These are phyloP conservation scores for Epistrophella euchroma DNA, from an alignment of 2,888 invertebrate genomes.

Conservation along the genomic window DNA sequence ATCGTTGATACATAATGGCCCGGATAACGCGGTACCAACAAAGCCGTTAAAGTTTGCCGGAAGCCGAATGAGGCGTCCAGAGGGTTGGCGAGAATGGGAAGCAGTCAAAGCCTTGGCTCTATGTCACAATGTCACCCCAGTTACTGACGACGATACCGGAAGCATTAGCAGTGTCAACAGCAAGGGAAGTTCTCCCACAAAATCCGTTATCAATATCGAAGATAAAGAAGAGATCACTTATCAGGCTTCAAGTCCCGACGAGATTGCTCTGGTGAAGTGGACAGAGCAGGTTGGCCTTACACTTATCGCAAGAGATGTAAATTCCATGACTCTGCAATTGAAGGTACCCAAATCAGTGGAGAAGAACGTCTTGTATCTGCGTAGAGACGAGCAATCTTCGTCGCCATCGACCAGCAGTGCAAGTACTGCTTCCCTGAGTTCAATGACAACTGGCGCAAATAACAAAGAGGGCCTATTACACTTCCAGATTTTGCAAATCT, in stretches of 20 bases:
- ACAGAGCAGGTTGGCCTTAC: conserved; percentile 91
- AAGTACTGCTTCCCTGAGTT: conserved; percentile 85
- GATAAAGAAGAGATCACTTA: conserved; percentile 82
- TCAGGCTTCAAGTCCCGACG: conserved; percentile 96
- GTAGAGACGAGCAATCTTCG: conserved; percentile 57
- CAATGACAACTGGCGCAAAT: conserved; percentile 45
- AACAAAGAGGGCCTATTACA: conserved; percentile 86
- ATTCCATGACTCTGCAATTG: conserved; percentile 85
- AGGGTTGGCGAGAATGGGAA: conserved; percentile 91
- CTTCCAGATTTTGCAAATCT: conserved; percentile 90
- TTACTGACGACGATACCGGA: conserved; percentile 88
- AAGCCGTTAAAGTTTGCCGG: conserved; percentile 79
- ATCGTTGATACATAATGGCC: conserved; percentile 79
- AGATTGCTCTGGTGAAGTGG: conserved; percentile 96
- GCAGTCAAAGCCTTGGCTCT: conserved; percentile 97
- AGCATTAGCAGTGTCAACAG: conserved; percentile 65
- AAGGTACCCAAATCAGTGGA: conserved; percentile 77
- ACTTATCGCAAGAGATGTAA: conserved; percentile 86
- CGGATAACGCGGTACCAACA: conserved; percentile 74
- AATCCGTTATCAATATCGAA: conserved; percentile 82
- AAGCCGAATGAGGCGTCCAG: conserved; percentile 87
- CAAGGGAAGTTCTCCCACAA: conserved; percentile 81
- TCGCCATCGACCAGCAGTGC: conserved; percentile 77
- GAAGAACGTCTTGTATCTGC: conserved; percentile 31
- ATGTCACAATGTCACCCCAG: conserved; percentile 99